Conservation (phyloP, 2,888 invertebrate genomes). For the Himalopsyche japonica region DNA sequence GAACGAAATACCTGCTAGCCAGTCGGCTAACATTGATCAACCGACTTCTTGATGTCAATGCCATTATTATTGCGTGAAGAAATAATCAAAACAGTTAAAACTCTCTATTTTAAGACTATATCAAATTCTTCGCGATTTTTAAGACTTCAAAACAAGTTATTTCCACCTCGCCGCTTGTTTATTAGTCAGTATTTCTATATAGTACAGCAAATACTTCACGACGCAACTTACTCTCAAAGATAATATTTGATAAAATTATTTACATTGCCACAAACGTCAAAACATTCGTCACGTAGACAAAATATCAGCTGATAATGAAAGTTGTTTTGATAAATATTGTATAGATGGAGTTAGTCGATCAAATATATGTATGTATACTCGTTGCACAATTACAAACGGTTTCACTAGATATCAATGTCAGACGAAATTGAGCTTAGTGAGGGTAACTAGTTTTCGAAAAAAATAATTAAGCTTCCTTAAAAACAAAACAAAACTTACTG, state of each 20-base stretch:
- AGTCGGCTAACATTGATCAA: slow-evolving; percentile 9
- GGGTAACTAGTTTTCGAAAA: too few relatives aligned
- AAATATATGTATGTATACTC: too few relatives aligned
- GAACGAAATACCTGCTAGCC: slow-evolving; percentile 9
- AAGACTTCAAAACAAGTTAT: background rate
- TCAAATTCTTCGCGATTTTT: background rate
- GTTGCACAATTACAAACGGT: too few relatives aligned
- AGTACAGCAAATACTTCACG: background rate
- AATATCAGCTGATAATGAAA: background rate
- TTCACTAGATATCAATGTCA: too few relatives aligned
- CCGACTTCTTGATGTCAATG: background rate
- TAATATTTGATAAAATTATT: background rate
- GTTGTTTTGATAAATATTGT: background rate
- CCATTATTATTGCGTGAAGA: slow-evolving; percentile 1
- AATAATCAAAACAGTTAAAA: background rate
- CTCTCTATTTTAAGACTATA: background rate
- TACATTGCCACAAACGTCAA: background rate
- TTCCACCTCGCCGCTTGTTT: background rate
- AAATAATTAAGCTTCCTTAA: too few relatives aligned
- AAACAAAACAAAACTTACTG: too few relatives aligned
- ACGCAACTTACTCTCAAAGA: background rate
- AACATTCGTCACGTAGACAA: slow-evolving; percentile 8
- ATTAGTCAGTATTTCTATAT: background rate
- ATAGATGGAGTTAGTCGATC: background rate
- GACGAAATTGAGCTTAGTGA: too few relatives aligned